Evolutionary conservation across 2,113 vertebrate genomes (phyloP).

Genomic region (Megatriorchis doriae): DNA sequence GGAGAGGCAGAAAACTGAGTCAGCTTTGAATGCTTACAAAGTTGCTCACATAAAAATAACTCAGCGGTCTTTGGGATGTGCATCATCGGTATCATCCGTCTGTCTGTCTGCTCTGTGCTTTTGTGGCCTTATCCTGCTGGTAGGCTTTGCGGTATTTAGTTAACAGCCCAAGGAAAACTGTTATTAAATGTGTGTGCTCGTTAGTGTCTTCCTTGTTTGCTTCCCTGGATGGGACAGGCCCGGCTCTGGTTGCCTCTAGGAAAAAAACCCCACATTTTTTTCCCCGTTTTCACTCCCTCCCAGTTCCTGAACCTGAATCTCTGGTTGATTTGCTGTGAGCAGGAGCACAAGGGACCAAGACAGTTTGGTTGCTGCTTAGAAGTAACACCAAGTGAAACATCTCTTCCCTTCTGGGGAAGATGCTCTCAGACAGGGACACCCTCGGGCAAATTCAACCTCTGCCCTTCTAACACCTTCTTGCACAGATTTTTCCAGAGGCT

Average conservation of each 20-base stretch:
- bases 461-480: neutral
- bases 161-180: neutral
- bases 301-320: neutral
- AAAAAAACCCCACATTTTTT: fast-evolving
- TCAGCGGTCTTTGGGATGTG: neutral
- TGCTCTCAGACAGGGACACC: neutral
- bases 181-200: fast-evolving
- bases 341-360: neutral
- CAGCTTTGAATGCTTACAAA: neutral
- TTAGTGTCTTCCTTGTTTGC: neutral
- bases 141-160: neutral
- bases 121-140: neutral
- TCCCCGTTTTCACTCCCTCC: neutral
- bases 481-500: neutral
- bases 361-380: neutral
- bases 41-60: neutral
- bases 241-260: neutral
- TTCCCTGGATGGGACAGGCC: neutral
- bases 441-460: neutral
- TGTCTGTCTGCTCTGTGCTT: neutral
- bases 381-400: neutral
- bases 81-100: neutral
- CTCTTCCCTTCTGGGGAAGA: neutral
- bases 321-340: neutral
- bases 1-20: neutral